phyloP scores from a whole-genome alignment of 2,797 vertebrate genomes.

The Ateles fusciceps region DNA sequence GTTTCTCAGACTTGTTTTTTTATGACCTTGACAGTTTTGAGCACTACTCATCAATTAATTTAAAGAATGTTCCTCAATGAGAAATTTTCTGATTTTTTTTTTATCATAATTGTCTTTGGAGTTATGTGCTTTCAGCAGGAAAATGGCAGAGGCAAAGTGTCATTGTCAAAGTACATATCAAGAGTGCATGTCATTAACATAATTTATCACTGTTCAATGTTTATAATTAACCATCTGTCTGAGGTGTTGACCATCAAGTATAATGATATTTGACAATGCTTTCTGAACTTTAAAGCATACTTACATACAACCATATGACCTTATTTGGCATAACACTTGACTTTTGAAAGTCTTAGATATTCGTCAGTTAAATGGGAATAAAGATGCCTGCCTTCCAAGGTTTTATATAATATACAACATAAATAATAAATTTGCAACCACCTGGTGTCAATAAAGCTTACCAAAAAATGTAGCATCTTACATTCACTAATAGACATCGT shows the following conservation, averaged over 20 bases:
- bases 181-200: not conserved
- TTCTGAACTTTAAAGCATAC: not conserved
- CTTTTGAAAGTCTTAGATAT: not conserved
- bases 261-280: not conserved
- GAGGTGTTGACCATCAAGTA: not conserved
- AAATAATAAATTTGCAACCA: not conserved
- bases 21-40: not conserved
- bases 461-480: not conserved
- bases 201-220: not conserved
- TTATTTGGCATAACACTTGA: not conserved
- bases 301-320: not conserved
- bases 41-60: not conserved
- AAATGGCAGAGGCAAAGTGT: not conserved
- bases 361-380: not conserved
- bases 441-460: not conserved
- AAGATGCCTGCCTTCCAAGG: not conserved
- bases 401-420: not conserved
- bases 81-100: not conserved
- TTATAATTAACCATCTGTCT: not conserved
- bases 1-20: not conserved
- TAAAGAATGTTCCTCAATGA: not conserved
- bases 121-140: not conserved
- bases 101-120: not conserved
- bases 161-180: not conserved
- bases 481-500: not conserved